phyloP scores from a whole-genome alignment of 2,888 invertebrate species.

The Chrysolina americana region DNA sequence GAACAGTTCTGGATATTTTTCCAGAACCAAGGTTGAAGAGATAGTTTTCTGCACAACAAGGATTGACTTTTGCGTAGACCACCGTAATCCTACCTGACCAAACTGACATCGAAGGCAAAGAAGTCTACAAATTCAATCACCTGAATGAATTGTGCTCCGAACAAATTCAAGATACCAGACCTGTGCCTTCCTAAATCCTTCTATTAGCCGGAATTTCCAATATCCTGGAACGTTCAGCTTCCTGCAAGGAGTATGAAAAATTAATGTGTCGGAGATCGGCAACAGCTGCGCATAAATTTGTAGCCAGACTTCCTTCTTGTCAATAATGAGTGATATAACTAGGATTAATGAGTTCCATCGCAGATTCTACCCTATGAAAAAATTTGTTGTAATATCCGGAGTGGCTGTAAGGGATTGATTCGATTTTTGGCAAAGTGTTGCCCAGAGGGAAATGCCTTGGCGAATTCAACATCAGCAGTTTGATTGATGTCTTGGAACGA shows the following conservation, averaged over 20 bases:
- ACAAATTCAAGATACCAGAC: neutral
- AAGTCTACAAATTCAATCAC: too few species aligned
- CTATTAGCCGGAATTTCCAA: neutral
- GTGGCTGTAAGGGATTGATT: neutral
- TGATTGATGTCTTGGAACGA: neutral
- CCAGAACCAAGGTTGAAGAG: too few species aligned
- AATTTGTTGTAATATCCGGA: neutral
- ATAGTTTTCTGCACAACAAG: too few species aligned
- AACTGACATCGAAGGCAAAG: too few species aligned
- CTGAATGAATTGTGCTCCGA: too few species aligned
- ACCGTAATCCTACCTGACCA: too few species aligned
- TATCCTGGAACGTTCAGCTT: neutral
- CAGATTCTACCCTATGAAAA: neutral
- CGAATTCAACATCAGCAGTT: neutral
- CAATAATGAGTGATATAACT: constrained; percentile 15
- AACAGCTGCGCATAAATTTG: constrained; percentile 22
- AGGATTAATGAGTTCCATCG: constrained; percentile 6
- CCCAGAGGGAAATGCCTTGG: neutral
- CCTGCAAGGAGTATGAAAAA: constrained; percentile 14
- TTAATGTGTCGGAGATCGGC: constrained; percentile 14
- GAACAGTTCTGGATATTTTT: too few species aligned
- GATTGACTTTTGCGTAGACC: too few species aligned
- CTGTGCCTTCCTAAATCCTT: neutral
- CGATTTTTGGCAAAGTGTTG: neutral
- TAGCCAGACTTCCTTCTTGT: constrained; percentile 17